A percentile compares a stretch with the other conserved stretches of the same genome.
Conservation (phyloP, 2,113 vertebrate species). For the Lepus europaeus region DNA sequence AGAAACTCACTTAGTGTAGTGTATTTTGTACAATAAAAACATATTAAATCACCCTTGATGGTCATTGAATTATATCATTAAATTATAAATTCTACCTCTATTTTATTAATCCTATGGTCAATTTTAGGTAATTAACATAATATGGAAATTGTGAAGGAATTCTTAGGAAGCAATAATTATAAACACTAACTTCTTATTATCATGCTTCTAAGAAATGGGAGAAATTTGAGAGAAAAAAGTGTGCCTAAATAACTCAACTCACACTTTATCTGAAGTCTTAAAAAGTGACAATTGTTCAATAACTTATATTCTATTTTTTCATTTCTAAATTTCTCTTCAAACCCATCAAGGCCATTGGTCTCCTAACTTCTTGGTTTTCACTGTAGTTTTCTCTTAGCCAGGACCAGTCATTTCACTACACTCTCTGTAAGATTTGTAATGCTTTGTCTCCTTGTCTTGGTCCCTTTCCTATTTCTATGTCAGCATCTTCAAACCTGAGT, state of each 20-base stretch:
- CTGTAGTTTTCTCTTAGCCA: background rate
- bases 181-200: background rate
- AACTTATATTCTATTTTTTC: background rate
- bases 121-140: background rate
- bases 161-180: background rate
- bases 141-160: background rate
- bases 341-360: too few species aligned
- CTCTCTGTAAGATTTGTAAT: background rate
- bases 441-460: background rate
- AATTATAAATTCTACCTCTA: background rate
- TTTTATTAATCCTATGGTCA: background rate
- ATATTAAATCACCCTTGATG: background rate
- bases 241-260: background rate
- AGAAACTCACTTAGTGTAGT: background rate
- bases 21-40: background rate
- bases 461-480: background rate
- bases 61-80: background rate
- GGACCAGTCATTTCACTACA: background rate
- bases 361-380: background rate
- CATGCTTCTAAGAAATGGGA: background rate
- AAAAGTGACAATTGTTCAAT: background rate
- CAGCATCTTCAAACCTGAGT: background rate
- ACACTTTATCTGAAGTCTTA: background rate
- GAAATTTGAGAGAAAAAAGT: background rate
- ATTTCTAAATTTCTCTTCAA: constrained; percentile 28